phyloP scores from a whole-genome alignment of 64 coral and sea anemone genomes.

The Montipora capricornis region DNA sequence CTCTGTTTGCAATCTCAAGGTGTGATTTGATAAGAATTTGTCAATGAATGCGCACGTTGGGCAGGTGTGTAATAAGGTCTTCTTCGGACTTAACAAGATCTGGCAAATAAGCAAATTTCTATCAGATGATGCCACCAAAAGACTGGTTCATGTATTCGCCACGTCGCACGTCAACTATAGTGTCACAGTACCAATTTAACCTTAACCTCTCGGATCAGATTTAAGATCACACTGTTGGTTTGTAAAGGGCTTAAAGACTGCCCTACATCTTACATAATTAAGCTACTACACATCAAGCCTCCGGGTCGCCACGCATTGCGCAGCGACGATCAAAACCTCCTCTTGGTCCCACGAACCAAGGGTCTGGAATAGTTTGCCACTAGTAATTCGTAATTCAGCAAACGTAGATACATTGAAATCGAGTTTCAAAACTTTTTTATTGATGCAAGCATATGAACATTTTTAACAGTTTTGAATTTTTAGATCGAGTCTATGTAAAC shows the following conservation, averaged over 20 bases:
- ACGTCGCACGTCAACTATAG: too few species aligned
- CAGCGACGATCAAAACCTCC: neutral
- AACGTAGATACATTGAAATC: constrained; percentile 3
- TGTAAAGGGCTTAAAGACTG: constrained; percentile 1
- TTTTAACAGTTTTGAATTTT: constrained; percentile 30
- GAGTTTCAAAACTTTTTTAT: constrained; percentile 20
- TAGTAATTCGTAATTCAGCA: constrained; percentile 24
- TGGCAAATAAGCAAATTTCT: too few species aligned
- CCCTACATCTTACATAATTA: constrained; percentile 16
- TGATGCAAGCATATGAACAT: constrained; percentile 9
- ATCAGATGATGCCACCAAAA: too few species aligned
- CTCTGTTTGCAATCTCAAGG: constrained; percentile 35
- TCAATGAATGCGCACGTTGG: constrained; percentile 33
- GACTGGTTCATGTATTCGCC: too few species aligned
- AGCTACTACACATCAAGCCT: neutral
- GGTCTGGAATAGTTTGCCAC: constrained; percentile 1
- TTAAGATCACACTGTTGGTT: neutral
- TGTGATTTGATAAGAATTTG: constrained; percentile 33
- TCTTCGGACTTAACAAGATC: too few species aligned
- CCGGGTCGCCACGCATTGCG: constrained; percentile 29
- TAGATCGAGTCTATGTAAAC: neutral
- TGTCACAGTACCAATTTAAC: too few species aligned
- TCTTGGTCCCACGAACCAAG: neutral
- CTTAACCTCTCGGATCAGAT: too few species aligned
- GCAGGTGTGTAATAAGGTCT: neutral